Conservation (phyloP, 2,113 vertebrate genomes). For the Pelecanoides urinatrix region DNA sequence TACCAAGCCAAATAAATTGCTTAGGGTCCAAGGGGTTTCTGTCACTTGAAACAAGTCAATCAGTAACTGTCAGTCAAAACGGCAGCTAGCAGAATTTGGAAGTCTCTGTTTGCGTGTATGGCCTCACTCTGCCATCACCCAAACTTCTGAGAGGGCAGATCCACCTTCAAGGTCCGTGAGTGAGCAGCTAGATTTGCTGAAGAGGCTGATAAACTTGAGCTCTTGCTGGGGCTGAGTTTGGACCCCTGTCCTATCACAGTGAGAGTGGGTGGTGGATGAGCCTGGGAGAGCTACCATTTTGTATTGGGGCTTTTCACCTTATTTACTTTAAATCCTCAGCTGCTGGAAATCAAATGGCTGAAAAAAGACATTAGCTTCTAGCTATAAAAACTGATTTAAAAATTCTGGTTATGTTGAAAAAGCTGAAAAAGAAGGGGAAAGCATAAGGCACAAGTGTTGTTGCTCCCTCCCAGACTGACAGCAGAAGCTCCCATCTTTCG, state of each 20-base stretch:
- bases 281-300: not conserved
- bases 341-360: not conserved
- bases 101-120: not conserved
- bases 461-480: not conserved
- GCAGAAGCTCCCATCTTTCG: not conserved
- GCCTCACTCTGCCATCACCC: not conserved
- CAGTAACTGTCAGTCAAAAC: not conserved
- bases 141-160: not conserved
- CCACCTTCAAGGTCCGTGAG: not conserved
- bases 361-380: not conserved
- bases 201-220: not conserved
- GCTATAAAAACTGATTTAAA: not conserved
- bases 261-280: not conserved
- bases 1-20: not conserved
- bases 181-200: not conserved
- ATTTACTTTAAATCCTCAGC: not conserved
- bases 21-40: not conserved
- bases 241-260: not conserved
- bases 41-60: not conserved
- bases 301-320: not conserved
- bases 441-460: not conserved
- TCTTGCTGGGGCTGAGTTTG: not conserved
- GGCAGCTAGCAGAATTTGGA: not conserved
- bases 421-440: not conserved
- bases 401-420: not conserved